Conservation (phyloP, 2,113 vertebrate species). For the Salvelinus namaycush region DNA sequence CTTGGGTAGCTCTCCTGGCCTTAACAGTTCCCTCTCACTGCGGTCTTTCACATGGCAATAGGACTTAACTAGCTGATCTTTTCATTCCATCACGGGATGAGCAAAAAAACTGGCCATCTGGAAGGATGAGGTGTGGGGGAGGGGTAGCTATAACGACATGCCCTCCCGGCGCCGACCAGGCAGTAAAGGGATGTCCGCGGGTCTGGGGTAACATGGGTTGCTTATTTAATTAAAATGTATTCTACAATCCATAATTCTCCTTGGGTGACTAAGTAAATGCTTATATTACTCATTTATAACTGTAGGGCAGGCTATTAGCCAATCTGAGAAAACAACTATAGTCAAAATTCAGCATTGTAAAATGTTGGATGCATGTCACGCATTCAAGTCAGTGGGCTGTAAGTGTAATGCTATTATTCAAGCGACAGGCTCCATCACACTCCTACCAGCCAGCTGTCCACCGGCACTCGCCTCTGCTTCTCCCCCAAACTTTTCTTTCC, state of each 20-base stretch:
- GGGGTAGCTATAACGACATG: constrained; percentile 43
- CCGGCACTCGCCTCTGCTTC: constrained; percentile 19
- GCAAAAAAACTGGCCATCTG: constrained; percentile 76
- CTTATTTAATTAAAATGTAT: not conserved
- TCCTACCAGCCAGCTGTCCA: constrained; percentile 67
- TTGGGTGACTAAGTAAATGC: no score
- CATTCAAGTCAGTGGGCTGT: not conserved
- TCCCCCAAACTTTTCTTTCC: constrained; percentile 25
- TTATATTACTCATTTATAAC: no score
- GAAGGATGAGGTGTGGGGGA: constrained; percentile 28
- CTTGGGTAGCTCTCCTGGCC: constrained; percentile 50
- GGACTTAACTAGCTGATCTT: constrained; percentile 75
- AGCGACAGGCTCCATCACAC: no score
- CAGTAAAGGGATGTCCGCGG: constrained; percentile 33
- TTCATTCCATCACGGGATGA: constrained; percentile 69
- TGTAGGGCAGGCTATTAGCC: not conserved
- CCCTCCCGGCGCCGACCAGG: constrained; percentile 50
- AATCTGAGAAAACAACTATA: not conserved
- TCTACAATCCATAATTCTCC: not conserved
- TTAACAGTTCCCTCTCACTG: constrained; percentile 57
- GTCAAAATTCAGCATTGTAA: not conserved
- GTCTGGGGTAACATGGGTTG: no score
- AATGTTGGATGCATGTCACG: not conserved
- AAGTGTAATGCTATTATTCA: not conserved
- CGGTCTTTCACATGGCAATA: constrained; percentile 72